phyloP scores from a whole-genome alignment of 2,797 vertebrate species.

The Tenualosa ilisha region DNA sequence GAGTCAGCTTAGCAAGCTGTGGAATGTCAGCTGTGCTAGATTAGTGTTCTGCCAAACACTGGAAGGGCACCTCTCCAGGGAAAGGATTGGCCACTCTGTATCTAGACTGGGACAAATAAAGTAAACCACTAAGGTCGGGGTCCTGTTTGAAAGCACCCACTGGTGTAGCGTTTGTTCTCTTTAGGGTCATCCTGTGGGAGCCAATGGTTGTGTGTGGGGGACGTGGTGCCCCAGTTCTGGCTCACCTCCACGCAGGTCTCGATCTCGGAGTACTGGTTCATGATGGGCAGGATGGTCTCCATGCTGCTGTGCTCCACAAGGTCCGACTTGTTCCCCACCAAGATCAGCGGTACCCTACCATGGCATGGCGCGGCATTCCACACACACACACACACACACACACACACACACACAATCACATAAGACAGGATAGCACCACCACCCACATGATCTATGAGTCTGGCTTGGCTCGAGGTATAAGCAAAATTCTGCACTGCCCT shows the following conservation, averaged over 20 bases:
- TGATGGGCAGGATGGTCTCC: slow-evolving; percentile 98
- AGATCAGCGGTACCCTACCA: slow-evolving; percentile 90
- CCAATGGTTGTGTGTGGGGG: not conserved
- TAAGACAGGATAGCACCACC: not conserved
- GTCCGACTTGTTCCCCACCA: slow-evolving; percentile 98
- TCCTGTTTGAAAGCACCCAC: not conserved
- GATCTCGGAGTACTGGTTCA: slow-evolving; percentile 98
- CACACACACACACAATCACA: not conserved
- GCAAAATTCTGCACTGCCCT: not conserved
- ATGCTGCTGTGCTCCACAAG: slow-evolving; percentile 98
- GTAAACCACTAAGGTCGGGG: not conserved
- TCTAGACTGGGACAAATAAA: not conserved
- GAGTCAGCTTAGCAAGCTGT: not conserved
- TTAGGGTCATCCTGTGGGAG: too few species aligned
- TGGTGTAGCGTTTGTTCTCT: not conserved
- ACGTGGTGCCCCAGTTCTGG: too few species aligned
- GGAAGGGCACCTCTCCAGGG: not conserved
- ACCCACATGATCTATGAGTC: not conserved
- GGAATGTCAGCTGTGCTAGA: not conserved
- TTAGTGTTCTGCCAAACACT: not conserved
- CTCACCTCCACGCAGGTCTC: slow-evolving; percentile 98
- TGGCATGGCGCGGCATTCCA: not conserved
- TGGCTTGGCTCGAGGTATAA: not conserved
- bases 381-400: not conserved
- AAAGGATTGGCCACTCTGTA: not conserved